These are phyloP conservation scores for Ceratoteleas bidentatus DNA, from an alignment of 1,140 invertebrate species.

Conservation along the genomic window DNA sequence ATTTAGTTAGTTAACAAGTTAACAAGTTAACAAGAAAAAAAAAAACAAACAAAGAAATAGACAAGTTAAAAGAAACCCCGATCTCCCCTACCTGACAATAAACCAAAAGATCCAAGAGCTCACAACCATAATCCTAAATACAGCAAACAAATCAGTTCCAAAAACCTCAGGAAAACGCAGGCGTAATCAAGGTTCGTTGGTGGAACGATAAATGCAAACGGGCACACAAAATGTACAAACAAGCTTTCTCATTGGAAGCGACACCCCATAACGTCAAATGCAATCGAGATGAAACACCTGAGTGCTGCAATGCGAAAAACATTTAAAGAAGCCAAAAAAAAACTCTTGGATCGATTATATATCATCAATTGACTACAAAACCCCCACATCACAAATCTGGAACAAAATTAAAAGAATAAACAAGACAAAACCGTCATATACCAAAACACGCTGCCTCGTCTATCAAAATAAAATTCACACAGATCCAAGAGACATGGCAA, in stretches of 20 bases:
- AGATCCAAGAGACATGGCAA: slow-evolving; percentile 54
- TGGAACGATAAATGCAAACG: slow-evolving; percentile 71
- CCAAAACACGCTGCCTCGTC: neutral
- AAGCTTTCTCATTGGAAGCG: slow-evolving; percentile 64
- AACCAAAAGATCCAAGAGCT: too few relatives aligned
- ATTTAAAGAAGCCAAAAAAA: slow-evolving; percentile 38
- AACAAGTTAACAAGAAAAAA: too few relatives aligned
- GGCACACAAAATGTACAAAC: slow-evolving; percentile 66
- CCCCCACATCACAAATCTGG: slow-evolving; percentile 28
- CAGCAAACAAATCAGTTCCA: slow-evolving; percentile 65
- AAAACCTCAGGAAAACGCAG: slow-evolving; percentile 51
- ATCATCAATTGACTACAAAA: slow-evolving; percentile 28
- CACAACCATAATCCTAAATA: slow-evolving; percentile 59
- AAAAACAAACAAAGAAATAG: slow-evolving; percentile 51
- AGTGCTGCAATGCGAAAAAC: slow-evolving; percentile 46
- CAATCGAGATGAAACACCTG: slow-evolving; percentile 65
- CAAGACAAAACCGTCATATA: slow-evolving; percentile 8
- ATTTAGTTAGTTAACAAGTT: too few relatives aligned
- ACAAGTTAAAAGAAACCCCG: slow-evolving; percentile 56
- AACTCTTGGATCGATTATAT: slow-evolving; percentile 37
- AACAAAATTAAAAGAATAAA: slow-evolving; percentile 50
- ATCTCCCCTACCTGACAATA: too few relatives aligned
- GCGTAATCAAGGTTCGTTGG: slow-evolving; percentile 67
- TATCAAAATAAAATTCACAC: slow-evolving; percentile 4
- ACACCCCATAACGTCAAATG: slow-evolving; percentile 60